Conservation (phyloP, 2,797 vertebrate species). For the Acomys russatus region DNA sequence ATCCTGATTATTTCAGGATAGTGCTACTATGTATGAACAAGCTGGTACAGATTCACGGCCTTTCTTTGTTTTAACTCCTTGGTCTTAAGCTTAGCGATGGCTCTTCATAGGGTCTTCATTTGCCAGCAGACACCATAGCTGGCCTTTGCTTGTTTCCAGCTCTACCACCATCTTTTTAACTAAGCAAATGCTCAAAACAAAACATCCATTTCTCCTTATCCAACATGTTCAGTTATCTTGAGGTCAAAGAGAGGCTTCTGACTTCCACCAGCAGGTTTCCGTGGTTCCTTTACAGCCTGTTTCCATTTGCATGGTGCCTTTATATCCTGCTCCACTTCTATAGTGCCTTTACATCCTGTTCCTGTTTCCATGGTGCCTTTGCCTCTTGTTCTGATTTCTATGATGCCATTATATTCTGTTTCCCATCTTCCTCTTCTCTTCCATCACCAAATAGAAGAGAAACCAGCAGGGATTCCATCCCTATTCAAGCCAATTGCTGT, state of each 20-base stretch:
- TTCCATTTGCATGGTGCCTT: not conserved
- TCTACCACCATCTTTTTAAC: constrained; percentile 27
- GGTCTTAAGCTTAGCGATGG: not conserved
- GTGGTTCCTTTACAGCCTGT: not conserved
- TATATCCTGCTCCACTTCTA: not conserved
- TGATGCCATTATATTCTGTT: not conserved
- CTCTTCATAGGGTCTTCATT: constrained; percentile 10
- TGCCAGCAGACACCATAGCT: constrained; percentile 6
- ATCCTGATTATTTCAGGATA: not conserved
- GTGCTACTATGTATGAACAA: not conserved
- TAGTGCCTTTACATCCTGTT: not conserved
- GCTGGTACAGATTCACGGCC: not conserved
- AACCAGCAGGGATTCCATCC: not conserved
- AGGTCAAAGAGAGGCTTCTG: not conserved
- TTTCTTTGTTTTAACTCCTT: constrained; percentile 45
- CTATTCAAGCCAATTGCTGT: not conserved
- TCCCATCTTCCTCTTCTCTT: not conserved
- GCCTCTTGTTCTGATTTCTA: not conserved
- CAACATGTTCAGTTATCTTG: not conserved
- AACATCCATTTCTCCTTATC: not conserved
- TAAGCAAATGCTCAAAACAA: not conserved
- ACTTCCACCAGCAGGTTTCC: not conserved
- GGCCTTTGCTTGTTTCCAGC: not conserved
- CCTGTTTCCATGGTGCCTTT: not conserved
- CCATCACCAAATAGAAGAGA: not conserved